Evolutionary conservation across 92 coral and sea anemone genomes (phyloP), one percentile per base, ranked within the genome.

Genomic region (Palythoa grandiflora): DNA sequence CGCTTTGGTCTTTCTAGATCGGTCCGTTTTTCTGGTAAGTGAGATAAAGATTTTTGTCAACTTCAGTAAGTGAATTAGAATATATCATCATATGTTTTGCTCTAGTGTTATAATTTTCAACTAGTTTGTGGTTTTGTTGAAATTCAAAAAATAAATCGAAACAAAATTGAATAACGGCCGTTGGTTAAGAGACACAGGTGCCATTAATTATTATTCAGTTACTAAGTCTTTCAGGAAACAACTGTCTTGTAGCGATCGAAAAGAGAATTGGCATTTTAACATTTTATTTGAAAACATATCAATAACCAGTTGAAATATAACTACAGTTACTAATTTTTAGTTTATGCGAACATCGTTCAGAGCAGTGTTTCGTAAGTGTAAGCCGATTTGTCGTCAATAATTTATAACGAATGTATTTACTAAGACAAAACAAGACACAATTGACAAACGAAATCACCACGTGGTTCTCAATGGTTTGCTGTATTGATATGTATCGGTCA

Each of bases 1-100:
- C 84, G 84, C 9, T 71, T 79, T 38, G 73, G 73, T 19, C 48
- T 79, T 60, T 79, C 84, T 61, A 50, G 84, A 40, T 79, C 84
- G 84, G 84, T 79, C 54, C 84, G 84, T 61, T 79, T 79, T 61
- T 79, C 84, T 68, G 84, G 84, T 79, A 79, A 79, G 84, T 79
- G 53, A 39, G 5, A 75, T 16, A 8, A 44, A n/a, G 15, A 3
- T 40, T 28, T 4, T 39, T 1, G 15, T 17, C 81, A 54, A 51
- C 0, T 1, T 6, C 0, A n/a, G 38, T 38, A 21, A 61, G 10
- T 57, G 83, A 35, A 28, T 28, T 28, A 28, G 28, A 28, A 28
- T 28, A 28, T 28, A 28, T 28, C 28, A 28, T 28, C 28, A 35
- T 28, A 19, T 17, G 65, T 57, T 37, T 55, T n/a, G 11, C 35